Evolutionary conservation across 2,888 invertebrate genomes (phyloP).

Genomic region (Drosophila antonietae): DNA sequence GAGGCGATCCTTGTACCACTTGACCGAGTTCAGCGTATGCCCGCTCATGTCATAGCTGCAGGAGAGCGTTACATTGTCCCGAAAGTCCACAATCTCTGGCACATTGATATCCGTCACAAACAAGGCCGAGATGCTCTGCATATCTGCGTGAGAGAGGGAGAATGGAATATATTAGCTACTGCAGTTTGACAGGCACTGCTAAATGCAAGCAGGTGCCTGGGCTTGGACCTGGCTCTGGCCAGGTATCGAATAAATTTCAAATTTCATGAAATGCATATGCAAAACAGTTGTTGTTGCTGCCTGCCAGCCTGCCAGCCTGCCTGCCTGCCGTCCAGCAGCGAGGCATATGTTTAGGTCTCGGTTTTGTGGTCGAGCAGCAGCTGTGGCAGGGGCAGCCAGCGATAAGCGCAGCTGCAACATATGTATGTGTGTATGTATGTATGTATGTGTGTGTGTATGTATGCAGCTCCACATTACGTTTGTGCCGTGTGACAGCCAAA

Average conservation of each 20-base stretch:
- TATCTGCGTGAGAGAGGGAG: conserved; percentile 60
- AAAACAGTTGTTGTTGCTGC: conserved; percentile 56
- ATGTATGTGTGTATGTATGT: not conserved
- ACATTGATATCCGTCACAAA: conserved; percentile 85
- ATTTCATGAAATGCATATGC: conserved; percentile 75
- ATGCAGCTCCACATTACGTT: conserved; percentile 17
- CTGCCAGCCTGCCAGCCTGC: conserved; percentile 19
- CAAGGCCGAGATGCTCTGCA: conserved; percentile 71
- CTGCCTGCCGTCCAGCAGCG: conserved; percentile 1
- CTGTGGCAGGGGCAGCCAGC: conserved; percentile 18
- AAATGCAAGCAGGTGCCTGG: not conserved
- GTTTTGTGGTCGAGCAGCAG: conserved; percentile 11
- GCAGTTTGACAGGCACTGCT: conserved; percentile 7
- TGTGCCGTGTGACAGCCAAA: conserved; percentile 18
- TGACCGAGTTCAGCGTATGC: conserved; percentile 86
- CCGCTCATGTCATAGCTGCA: conserved; percentile 85
- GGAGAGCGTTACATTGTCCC: conserved; percentile 85
- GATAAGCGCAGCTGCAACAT: conserved; percentile 52
- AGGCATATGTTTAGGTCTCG: conserved; percentile 30
- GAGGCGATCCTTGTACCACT: conserved; percentile 85
- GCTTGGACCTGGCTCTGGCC: not conserved
- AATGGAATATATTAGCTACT: conserved; percentile 1
- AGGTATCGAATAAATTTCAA: conserved; percentile 71
- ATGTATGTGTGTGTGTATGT: not conserved
- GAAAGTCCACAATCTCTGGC: conserved; percentile 85